phyloP scores from a whole-genome alignment of 1,140 invertebrate genomes.

The Neodiprion fabricii region DNA sequence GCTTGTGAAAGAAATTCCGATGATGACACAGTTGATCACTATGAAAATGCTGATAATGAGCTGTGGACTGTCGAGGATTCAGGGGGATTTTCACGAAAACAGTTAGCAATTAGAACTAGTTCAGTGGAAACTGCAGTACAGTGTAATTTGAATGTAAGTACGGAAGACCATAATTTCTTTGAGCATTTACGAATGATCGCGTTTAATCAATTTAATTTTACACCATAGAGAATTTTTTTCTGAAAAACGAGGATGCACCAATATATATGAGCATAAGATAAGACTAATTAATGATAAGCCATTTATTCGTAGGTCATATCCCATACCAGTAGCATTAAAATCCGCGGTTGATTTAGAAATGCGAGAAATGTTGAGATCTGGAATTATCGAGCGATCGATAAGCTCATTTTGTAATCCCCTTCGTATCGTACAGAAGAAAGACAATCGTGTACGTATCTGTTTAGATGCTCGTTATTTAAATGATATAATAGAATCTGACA shows the following conservation, averaged over 20 bases:
- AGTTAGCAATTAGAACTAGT: background rate
- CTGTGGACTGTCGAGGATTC: background rate
- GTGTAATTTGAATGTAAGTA: background rate
- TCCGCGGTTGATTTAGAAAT: slow-evolving; percentile 22
- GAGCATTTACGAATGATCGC: slow-evolving; percentile 13
- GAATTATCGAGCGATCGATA: slow-evolving; percentile 32
- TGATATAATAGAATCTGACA: slow-evolving; percentile 24
- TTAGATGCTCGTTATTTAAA: slow-evolving; percentile 39
- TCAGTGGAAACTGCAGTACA: background rate
- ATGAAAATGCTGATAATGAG: background rate
- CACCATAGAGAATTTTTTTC: slow-evolving; percentile 19
- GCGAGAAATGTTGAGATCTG: slow-evolving; percentile 22
- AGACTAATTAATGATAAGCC: slow-evolving; percentile 20
- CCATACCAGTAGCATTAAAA: slow-evolving; percentile 26
- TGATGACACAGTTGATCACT: background rate
- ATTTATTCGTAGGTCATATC: slow-evolving; percentile 29
- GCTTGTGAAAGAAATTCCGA: background rate
- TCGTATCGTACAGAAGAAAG: slow-evolving; percentile 36
- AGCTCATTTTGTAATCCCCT: slow-evolving; percentile 44
- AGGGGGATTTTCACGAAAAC: slow-evolving; percentile 6
- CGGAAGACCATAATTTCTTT: slow-evolving; percentile 15
- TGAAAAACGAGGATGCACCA: slow-evolving; percentile 20
- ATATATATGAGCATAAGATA: slow-evolving; percentile 28
- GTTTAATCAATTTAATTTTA: slow-evolving; percentile 3
- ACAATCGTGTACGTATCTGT: slow-evolving; percentile 40